These are phyloP conservation scores for Clarias macrocephalus DNA, from an alignment of 2,113 vertebrate genomes.

Conservation along the genomic window DNA sequence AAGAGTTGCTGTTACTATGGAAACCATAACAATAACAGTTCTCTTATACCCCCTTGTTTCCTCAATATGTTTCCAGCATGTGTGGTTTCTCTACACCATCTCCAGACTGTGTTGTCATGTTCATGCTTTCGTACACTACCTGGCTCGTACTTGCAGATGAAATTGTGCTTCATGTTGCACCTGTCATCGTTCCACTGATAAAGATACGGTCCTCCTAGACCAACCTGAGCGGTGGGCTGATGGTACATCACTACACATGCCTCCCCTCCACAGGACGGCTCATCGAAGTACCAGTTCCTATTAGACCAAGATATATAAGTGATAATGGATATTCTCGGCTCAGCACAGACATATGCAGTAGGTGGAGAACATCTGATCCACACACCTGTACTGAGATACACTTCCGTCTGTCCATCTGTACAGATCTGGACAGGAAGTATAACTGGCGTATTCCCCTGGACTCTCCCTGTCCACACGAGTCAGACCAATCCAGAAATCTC, in stretches of 20 bases:
- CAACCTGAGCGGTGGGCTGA: constrained; percentile 87
- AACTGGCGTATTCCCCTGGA: constrained; percentile 62
- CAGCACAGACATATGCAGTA: background rate
- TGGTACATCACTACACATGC: constrained; percentile 99
- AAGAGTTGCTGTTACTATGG: background rate
- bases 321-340: background rate
- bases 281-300: constrained; percentile 96
- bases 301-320: background rate
- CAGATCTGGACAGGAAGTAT: constrained; percentile 80
- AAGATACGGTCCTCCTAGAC: constrained; percentile 90
- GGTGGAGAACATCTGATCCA: background rate
- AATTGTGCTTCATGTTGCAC: constrained; percentile 99
- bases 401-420: constrained; percentile 91
- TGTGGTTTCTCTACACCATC: background rate
- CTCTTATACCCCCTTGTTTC: background rate
- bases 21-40: background rate
- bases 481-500: constrained; percentile 97
- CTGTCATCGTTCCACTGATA: constrained; percentile 98
- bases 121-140: constrained; percentile 72
- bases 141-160: constrained; percentile 94
- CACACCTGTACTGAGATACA: constrained; percentile 81
- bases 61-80: background rate
- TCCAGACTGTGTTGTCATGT: background rate
- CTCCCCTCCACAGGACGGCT: constrained; percentile 96
- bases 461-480: constrained; percentile 76